These are phyloP conservation scores for Drosophila greeni DNA, from an alignment of 2,888 invertebrate species.

Conservation along the genomic window DNA sequence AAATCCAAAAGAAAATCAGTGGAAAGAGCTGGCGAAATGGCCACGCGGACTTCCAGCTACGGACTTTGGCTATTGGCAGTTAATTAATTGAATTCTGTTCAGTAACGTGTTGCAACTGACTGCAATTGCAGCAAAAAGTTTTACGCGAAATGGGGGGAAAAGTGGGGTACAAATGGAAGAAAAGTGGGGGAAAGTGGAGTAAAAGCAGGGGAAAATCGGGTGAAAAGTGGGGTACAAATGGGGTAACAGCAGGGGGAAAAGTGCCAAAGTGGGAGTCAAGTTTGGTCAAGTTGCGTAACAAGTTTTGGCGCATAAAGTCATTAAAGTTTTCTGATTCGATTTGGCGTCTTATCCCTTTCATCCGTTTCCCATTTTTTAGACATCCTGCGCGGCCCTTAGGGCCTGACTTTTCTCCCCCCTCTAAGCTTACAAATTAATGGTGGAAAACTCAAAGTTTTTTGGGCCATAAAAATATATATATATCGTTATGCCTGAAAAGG, in stretches of 20 bases:
- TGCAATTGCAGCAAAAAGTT: conserved; percentile 36
- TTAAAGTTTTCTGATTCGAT: conserved; percentile 67
- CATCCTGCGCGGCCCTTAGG: conserved; percentile 4
- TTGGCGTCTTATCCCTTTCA: conserved; percentile 32
- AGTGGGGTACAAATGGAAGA: too few species aligned
- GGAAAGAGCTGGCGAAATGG: background rate
- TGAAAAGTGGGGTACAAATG: too few species aligned
- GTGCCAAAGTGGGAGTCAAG: background rate
- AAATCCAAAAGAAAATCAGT: background rate
- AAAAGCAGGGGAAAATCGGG: too few species aligned
- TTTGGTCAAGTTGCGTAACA: conserved; percentile 36
- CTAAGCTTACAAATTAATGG: conserved; percentile 57
- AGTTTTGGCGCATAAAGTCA: conserved; percentile 69
- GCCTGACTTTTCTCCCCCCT: conserved; percentile 5
- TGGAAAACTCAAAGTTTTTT: conserved; percentile 21
- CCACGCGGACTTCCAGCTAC: background rate
- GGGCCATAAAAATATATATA: conserved; percentile 18
- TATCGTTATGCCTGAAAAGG: conserved; percentile 10
- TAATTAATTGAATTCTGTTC: conserved; percentile 64
- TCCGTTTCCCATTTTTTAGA: conserved; percentile 7
- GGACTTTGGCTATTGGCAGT: conserved; percentile 56
- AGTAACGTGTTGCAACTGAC: conserved; percentile 31
- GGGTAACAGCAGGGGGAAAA: background rate
- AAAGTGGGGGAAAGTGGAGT: background rate
- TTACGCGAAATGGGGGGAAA: background rate